These are phyloP conservation scores for Eilema depressum DNA, from an alignment of 2,888 invertebrate genomes.

Conservation along the genomic window DNA sequence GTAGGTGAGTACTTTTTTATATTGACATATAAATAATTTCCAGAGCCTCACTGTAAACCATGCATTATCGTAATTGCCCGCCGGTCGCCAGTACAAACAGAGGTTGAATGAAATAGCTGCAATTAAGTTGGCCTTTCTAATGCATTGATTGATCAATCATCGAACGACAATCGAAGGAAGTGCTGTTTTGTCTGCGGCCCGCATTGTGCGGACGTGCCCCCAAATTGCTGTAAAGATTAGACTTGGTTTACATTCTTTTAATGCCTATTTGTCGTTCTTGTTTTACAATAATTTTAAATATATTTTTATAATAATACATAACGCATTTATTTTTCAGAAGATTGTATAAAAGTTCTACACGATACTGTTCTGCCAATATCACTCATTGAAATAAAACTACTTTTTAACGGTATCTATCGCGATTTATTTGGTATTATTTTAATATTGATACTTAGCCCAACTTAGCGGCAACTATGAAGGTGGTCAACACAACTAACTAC, in stretches of 20 bases:
- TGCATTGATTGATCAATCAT: constrained; percentile 85
- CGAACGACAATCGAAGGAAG: constrained; percentile 78
- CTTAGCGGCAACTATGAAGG: no score
- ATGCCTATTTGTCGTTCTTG: constrained; percentile 32
- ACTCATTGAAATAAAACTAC: no score
- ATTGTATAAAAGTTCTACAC: no score
- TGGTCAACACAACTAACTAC: no score
- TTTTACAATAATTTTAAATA: neutral
- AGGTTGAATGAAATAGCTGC: constrained; percentile 73
- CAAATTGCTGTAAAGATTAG: constrained; percentile 54
- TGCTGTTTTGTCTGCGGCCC: constrained; percentile 71
- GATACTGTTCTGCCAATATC: no score
- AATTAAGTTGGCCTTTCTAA: constrained; percentile 83
- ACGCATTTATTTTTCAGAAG: no score
- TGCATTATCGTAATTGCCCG: constrained; percentile 58
- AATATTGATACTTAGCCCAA: no score
- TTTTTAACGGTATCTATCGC: no score
- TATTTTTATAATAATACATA: no score
- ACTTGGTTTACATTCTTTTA: constrained; percentile 24
- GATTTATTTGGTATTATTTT: no score
- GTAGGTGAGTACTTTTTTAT: neutral
- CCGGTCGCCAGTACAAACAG: constrained; percentile 78
- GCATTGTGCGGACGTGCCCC: constrained; percentile 75
- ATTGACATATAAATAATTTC: constrained; percentile 9
- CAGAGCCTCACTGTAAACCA: constrained; percentile 42